Percentiles rank a stretch among this genome's conserved stretches.
phyloP scores from a whole-genome alignment of 2,797 vertebrate genomes.

The Karalla daura region DNA sequence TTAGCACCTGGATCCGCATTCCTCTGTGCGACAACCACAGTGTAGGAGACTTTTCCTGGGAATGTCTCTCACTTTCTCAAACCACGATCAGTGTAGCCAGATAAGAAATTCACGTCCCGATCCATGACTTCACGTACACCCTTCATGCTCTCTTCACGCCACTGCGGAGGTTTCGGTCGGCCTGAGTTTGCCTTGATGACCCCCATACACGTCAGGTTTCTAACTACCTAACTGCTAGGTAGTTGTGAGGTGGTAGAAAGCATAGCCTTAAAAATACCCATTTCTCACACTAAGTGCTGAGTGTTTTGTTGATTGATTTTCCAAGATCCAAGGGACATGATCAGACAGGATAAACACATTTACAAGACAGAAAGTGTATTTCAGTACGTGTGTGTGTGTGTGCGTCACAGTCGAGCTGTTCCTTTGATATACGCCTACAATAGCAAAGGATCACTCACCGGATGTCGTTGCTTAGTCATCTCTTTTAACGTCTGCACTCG shows the following conservation, averaged over 20 bases:
- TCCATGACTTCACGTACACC: neutral
- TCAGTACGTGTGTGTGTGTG: too few species aligned
- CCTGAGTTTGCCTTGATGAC: neutral
- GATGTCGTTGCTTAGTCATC: neutral
- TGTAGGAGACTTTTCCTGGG: neutral
- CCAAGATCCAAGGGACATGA: too few species aligned
- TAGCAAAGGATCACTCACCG: neutral
- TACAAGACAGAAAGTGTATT: too few species aligned
- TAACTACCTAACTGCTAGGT: too few species aligned
- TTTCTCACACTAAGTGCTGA: too few species aligned
- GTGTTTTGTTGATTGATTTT: too few species aligned
- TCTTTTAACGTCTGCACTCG: neutral
- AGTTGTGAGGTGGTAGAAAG: too few species aligned
- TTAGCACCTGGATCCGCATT: neutral
- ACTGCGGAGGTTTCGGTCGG: neutral
- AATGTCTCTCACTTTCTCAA: neutral
- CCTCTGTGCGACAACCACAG: neutral
- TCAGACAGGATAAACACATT: too few species aligned
- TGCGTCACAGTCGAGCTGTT: too few species aligned
- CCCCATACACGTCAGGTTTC: too few species aligned
- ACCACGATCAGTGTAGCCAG: neutral
- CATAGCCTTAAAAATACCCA: too few species aligned
- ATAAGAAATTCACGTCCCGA: neutral
- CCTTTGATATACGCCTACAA: too few species aligned
- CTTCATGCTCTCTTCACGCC: neutral